Evolutionary conservation across 2,797 vertebrate species (phyloP).

Genomic region (Margarornis squamiger): DNA sequence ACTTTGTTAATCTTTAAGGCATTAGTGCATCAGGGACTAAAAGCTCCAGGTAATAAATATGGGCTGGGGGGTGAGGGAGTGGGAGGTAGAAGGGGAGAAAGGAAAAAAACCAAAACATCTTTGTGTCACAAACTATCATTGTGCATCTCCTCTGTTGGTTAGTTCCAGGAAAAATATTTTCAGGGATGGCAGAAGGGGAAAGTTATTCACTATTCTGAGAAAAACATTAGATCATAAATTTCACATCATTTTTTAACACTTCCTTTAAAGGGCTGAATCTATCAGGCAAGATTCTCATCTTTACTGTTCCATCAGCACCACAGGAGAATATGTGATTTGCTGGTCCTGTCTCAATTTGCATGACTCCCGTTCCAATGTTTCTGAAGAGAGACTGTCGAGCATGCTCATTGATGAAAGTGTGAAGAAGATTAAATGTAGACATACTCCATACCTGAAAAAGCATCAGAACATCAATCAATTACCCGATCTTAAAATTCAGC

Average conservation of each 20-base stretch:
- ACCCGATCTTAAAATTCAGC: background rate
- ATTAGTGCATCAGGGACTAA: constrained; percentile 77
- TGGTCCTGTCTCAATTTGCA: constrained; percentile 94
- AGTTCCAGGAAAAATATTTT: constrained; percentile 45
- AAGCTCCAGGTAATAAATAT: constrained; percentile 70
- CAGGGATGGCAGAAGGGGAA: background rate
- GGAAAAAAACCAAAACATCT: background rate
- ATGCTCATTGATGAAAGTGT: constrained; percentile 91
- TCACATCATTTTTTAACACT: constrained; percentile 86
- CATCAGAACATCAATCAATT: background rate
- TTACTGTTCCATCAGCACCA: constrained; percentile 97
- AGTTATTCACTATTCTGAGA: constrained; percentile 23
- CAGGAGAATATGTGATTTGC: constrained; percentile 95
- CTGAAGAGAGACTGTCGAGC: constrained; percentile 96
- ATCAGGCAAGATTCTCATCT: constrained; percentile 93
- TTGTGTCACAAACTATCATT: constrained; percentile 58
- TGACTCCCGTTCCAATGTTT: constrained; percentile 97
- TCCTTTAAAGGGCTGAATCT: constrained; percentile 81
- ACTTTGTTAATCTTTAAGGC: constrained; percentile 80
- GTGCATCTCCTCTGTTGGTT: constrained; percentile 54
- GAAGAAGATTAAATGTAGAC: constrained; percentile 84
- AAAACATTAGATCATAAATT: constrained; percentile 85
- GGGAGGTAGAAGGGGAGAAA: background rate
- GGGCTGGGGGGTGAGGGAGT: background rate
- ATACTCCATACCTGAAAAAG: constrained; percentile 88